phyloP scores from a whole-genome alignment of 2,797 vertebrate species.

The Diplodus puntazzo region DNA sequence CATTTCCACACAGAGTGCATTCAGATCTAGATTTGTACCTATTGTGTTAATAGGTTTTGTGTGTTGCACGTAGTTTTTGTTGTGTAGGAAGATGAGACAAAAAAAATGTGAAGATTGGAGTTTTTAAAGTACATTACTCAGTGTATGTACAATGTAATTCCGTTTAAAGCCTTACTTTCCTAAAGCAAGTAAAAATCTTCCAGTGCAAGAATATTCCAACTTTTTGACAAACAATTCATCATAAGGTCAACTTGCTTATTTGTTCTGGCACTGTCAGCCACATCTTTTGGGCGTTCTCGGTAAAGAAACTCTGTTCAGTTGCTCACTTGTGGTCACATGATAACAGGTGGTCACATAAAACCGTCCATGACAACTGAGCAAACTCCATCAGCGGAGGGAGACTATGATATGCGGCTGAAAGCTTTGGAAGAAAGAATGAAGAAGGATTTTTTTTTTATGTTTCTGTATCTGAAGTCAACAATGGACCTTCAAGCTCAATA shows the following conservation, averaged over 20 bases:
- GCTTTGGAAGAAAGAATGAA: background rate
- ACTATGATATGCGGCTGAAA: background rate
- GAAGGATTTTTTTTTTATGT: background rate
- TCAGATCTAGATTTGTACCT: background rate
- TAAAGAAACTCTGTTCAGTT: background rate
- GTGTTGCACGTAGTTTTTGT: background rate
- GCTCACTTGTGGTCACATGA: background rate
- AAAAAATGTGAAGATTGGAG: no score
- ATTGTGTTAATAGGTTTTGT: no score
- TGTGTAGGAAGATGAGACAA: no score
- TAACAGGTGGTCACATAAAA: slow-evolving; percentile 7
- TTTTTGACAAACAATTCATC: background rate
- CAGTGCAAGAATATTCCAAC: background rate
- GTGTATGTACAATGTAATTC: background rate
- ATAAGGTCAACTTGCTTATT: no score
- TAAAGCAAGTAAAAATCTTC: background rate
- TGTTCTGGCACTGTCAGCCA: background rate
- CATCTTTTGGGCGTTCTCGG: background rate
- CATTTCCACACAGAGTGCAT: background rate
- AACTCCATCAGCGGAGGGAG: background rate
- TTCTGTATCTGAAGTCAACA: no score
- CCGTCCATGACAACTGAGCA: background rate
- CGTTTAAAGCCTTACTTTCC: background rate
- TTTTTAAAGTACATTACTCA: no score
- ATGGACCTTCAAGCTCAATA: background rate